A percentile compares a stretch with the other conserved stretches of the same genome.
These are phyloP conservation scores for Pedetes capensis DNA, from an alignment of 2,113 vertebrate genomes.

Conservation along the genomic window DNA sequence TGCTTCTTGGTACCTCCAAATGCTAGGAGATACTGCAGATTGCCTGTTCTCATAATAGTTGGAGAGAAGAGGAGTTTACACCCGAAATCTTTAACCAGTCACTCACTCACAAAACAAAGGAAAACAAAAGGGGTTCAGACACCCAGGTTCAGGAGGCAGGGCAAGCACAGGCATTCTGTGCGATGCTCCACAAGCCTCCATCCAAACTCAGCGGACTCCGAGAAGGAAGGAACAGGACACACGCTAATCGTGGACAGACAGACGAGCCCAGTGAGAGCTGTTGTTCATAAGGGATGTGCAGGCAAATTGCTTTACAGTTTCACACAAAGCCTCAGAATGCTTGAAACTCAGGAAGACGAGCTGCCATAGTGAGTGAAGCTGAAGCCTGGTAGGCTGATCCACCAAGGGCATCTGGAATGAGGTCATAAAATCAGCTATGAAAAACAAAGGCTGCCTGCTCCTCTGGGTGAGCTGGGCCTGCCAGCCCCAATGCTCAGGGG, in stretches of 20 bases:
- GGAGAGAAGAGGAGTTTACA: not conserved
- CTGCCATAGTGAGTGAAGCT: fast-evolving
- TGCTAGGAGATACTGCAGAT: not conserved
- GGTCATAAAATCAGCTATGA: not conserved
- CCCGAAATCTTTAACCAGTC: too few relatives aligned
- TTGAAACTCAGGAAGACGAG: not conserved
- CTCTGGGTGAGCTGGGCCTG: not conserved
- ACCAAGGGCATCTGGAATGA: not conserved
- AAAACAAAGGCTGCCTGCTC: not conserved
- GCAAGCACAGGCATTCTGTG: not conserved
- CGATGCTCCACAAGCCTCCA: not conserved
- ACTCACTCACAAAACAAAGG: fast-evolving
- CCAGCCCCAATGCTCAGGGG: not conserved
- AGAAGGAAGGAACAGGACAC: not conserved
- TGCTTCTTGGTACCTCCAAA: not conserved
- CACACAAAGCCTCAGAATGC: not conserved
- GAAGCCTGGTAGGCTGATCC: too few relatives aligned
- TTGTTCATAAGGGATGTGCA: not conserved
- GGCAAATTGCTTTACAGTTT: not conserved
- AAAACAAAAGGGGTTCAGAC: not conserved
- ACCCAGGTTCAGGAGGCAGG: not conserved
- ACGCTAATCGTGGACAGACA: not conserved
- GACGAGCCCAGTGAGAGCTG: not conserved
- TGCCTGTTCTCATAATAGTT: not conserved
- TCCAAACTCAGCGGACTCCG: not conserved